Conservation (phyloP, 2,797 vertebrate genomes). For the Gouania willdenowi region DNA sequence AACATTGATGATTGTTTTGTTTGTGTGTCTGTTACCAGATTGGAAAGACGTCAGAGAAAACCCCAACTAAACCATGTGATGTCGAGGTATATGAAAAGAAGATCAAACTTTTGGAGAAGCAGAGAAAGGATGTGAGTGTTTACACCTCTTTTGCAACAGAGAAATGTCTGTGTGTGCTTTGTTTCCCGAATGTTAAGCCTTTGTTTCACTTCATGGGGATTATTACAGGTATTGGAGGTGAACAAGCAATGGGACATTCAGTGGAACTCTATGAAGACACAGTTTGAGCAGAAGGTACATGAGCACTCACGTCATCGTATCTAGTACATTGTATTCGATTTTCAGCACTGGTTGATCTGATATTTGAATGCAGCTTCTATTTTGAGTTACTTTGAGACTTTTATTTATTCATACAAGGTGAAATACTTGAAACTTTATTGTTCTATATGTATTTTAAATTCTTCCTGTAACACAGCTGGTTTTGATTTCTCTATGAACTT, state of each 20-base stretch:
- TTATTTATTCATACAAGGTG: no score
- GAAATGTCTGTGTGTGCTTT: constrained; percentile 50
- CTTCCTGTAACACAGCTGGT: no score
- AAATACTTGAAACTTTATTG: no score
- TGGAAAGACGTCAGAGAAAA: constrained; percentile 76
- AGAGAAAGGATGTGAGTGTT: constrained; percentile 90
- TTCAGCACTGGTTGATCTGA: no score
- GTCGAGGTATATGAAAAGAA: constrained; percentile 87
- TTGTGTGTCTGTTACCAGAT: constrained; percentile 55
- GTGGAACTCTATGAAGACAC: constrained; percentile 96
- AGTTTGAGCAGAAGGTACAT: constrained; percentile 97
- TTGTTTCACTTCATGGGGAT: constrained; percentile 34
- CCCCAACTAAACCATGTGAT: constrained; percentile 74
- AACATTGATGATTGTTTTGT: constrained; percentile 35
- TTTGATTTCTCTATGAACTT: no score
- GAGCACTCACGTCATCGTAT: no score
- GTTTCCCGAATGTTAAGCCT: constrained; percentile 40
- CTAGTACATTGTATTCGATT: no score
- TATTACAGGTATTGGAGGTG: constrained; percentile 90
- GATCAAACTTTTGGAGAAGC: constrained; percentile 96
- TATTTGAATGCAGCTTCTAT: no score
- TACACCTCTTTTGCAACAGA: constrained; percentile 50
- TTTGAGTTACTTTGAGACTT: no score
- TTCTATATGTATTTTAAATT: no score
- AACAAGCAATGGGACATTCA: constrained; percentile 99